Conservation (phyloP, 2,797 vertebrate genomes). For the Ibycter americanus region DNA sequence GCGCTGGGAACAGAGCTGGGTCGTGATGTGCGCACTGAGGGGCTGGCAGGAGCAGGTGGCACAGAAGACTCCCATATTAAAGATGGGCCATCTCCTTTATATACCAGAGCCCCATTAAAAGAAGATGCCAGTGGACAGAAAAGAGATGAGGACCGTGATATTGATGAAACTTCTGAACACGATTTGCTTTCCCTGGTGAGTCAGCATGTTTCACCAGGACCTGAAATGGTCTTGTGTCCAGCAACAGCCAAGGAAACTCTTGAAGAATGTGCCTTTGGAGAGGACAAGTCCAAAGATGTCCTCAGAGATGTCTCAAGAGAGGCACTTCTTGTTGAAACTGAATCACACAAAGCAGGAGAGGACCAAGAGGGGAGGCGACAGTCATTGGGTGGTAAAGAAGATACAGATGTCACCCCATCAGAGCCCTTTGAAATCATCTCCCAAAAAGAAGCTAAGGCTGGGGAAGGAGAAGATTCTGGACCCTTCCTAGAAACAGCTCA, state of each 20-base stretch:
- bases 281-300: neutral
- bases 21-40: rapidly evolving
- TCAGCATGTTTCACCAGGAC: neutral
- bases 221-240: neutral
- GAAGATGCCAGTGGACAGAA: neutral
- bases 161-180: conserved; percentile 44
- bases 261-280: neutral
- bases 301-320: conserved; percentile 6
- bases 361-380: neutral
- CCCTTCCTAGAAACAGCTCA: neutral
- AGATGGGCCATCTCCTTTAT: neutral
- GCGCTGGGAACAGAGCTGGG: neutral
- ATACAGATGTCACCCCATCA: neutral
- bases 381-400: neutral
- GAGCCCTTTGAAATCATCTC: conserved; percentile 31
- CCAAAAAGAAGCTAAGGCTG: conserved; percentile 45
- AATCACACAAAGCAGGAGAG: neutral
- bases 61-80: neutral
- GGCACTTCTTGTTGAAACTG: neutral
- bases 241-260: neutral
- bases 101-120: neutral
- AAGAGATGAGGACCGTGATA: conserved; percentile 56
- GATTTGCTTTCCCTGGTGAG: neutral
- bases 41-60: neutral
- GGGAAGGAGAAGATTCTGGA: neutral